Conservation (phyloP, 2,113 vertebrate genomes). For the Clarias gariepinus region DNA sequence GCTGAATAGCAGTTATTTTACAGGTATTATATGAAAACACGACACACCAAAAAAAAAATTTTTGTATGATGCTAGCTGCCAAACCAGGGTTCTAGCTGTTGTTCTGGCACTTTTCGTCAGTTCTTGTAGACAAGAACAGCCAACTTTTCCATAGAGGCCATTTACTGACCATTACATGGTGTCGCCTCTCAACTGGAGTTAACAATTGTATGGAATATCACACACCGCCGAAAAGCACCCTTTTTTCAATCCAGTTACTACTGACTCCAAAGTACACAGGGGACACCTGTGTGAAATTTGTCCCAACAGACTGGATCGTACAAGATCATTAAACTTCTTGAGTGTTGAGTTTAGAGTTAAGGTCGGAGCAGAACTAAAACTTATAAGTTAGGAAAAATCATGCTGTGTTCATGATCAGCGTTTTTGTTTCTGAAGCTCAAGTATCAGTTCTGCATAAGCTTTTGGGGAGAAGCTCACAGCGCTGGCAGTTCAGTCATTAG, state of each 20-base stretch:
- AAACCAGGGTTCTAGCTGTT: background rate
- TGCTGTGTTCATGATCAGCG: background rate
- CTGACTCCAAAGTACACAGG: no score
- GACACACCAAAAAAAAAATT: no score
- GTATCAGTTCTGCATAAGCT: background rate
- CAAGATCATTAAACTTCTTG: background rate
- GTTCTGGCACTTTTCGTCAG: background rate
- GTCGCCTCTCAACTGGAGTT: background rate
- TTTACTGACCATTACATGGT: background rate
- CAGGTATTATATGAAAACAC: no score
- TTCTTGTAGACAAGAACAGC: background rate
- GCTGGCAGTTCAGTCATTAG: constrained; percentile 5
- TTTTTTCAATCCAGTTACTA: no score
- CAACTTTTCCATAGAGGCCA: background rate
- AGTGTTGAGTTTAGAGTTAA: background rate
- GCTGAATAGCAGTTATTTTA: background rate
- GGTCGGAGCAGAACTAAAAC: background rate
- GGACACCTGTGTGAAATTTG: no score
- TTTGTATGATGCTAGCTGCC: no score
- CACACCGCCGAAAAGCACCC: no score
- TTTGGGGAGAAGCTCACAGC: background rate
- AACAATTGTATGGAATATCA: no score
- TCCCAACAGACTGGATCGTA: no score
- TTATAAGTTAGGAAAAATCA: background rate
- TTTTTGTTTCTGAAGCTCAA: background rate